Conservation (phyloP, 2,888 invertebrate genomes). For the Eulithis prunata region DNA sequence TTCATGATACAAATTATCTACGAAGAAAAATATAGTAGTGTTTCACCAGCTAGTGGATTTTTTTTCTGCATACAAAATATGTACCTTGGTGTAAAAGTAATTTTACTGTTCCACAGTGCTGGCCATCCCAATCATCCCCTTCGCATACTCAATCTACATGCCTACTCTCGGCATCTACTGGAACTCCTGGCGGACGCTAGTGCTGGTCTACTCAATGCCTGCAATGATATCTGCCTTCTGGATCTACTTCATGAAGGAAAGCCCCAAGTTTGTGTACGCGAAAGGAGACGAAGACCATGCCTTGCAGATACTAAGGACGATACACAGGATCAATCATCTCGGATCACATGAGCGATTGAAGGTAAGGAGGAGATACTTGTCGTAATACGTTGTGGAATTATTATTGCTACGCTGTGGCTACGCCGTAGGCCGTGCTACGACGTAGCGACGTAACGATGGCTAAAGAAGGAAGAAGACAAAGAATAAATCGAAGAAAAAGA, state of each 20-base stretch:
- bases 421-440: conserved; percentile 1
- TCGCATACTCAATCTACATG: conserved; percentile 65
- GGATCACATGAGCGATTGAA: conserved; percentile 51
- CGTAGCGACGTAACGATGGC: not conserved
- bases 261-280: conserved; percentile 88
- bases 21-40: too few species aligned
- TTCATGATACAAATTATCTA: too few species aligned
- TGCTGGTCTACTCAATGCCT: conserved; percentile 87
- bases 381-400: not conserved
- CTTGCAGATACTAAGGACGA: conserved; percentile 64
- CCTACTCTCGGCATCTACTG: conserved; percentile 79
- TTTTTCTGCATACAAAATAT: too few species aligned
- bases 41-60: too few species aligned
- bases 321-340: conserved; percentile 61
- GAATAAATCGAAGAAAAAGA: not conserved
- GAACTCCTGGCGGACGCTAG: conserved; percentile 89
- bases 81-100: too few species aligned
- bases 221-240: conserved; percentile 84
- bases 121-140: conserved; percentile 87
- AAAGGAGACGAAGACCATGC: conserved; percentile 84
- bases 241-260: conserved; percentile 87
- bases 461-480: too few species aligned
- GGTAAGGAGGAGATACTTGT: conserved; percentile 46
- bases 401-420: not conserved
- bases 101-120: conserved; percentile 70